Conservation (phyloP, 2,113 vertebrate species). For the Macroglossus sobrinus region DNA sequence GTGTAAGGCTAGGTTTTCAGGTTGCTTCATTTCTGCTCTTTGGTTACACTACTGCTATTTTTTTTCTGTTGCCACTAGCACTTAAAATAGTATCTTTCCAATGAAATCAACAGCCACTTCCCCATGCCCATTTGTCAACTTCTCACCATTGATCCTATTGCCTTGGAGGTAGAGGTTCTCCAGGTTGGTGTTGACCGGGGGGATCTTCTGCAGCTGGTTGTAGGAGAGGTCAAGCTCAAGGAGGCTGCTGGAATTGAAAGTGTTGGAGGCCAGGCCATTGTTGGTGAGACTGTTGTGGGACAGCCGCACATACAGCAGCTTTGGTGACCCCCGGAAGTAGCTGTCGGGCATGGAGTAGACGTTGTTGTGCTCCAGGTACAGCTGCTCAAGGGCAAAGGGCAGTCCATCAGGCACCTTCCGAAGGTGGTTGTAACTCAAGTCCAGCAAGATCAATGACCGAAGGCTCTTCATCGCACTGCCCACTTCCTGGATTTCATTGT, state of each 20-base stretch:
- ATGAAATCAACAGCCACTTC: not conserved
- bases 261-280: constrained; percentile 89
- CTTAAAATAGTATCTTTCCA: not conserved
- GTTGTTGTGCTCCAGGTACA: constrained; percentile 94
- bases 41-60: not conserved
- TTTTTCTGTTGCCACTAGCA: not conserved
- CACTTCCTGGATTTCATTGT: constrained; percentile 92
- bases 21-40: not conserved
- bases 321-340: constrained; percentile 87
- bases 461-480: constrained; percentile 87
- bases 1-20: too few species aligned
- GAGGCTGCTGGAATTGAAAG: constrained; percentile 94
- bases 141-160: constrained; percentile 95
- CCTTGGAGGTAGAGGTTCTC: constrained; percentile 97
- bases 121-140: not conserved
- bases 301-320: constrained; percentile 92
- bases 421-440: constrained; percentile 92
- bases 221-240: constrained; percentile 96
- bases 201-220: constrained; percentile 96
- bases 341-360: constrained; percentile 89
- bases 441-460: constrained; percentile 89
- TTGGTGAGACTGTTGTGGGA: constrained; percentile 94
- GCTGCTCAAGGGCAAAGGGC: constrained; percentile 90
- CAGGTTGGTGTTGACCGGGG: constrained; percentile 89
- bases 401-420: constrained; percentile 90